Conservation (phyloP, 2,888 invertebrate species). For the Diaperis boleti region DNA sequence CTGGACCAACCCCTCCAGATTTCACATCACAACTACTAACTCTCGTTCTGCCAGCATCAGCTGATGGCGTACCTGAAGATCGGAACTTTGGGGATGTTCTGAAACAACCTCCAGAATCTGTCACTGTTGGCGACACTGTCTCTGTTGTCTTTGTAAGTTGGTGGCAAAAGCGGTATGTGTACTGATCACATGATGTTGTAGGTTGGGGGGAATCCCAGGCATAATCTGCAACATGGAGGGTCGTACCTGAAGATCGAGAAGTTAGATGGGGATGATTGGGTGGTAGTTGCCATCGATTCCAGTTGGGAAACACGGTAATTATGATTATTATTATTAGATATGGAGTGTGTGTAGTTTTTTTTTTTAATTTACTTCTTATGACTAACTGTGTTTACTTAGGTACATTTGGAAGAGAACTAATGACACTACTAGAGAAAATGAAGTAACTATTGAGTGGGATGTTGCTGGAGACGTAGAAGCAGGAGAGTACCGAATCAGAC, state of each 20-base stretch:
- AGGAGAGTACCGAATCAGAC: constrained; percentile 86
- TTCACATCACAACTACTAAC: constrained; percentile 79
- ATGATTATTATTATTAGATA: too few species aligned
- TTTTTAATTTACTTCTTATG: too few species aligned
- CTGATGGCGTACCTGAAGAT: constrained; percentile 82
- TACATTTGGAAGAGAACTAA: constrained; percentile 70
- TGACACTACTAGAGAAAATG: constrained; percentile 82
- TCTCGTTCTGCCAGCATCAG: constrained; percentile 79
- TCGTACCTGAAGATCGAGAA: constrained; percentile 78
- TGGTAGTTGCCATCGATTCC: constrained; percentile 81
- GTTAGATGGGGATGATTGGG: constrained; percentile 75
- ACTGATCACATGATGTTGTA: not conserved
- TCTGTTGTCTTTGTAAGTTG: constrained; percentile 82
- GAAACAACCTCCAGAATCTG: constrained; percentile 74
- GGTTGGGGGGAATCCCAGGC: constrained; percentile 81
- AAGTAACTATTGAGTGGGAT: constrained; percentile 83
- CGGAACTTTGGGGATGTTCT: constrained; percentile 81
- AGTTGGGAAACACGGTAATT: constrained; percentile 89
- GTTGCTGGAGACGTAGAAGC: constrained; percentile 75
- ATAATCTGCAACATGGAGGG: constrained; percentile 73
- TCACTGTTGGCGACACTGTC: constrained; percentile 77
- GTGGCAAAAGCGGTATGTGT: constrained; percentile 71
- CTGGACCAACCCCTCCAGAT: constrained; percentile 72
- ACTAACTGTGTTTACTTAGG: too few species aligned
- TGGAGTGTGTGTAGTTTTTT: too few species aligned